Evolutionary conservation across 2,113 vertebrate species (phyloP), one percentile per base, ranked within the genome.

Genomic region (Agelaius tricolor): DNA sequence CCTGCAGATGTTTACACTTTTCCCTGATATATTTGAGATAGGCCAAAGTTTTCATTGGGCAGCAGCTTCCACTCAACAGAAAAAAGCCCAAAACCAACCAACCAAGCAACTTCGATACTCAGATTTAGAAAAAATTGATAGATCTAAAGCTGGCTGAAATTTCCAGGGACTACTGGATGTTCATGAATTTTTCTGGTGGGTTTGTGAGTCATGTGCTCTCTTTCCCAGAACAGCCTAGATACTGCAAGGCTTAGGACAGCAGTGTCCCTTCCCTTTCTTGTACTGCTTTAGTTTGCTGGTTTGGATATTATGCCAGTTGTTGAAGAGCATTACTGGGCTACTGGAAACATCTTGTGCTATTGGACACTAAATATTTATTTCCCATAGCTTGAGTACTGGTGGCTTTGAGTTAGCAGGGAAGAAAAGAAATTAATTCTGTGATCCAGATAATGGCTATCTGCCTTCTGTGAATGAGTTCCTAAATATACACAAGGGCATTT

Each of bases 321-420:
- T 55, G 31, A 58, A 81, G 11, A 54, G 15, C 37, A 15, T 58
- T 84, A 44, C 22, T 58, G 22, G 8, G 19, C 30, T 27, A 3
- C 11, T 61, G 15, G 24, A 59, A 78, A 67, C 5, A 19, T 26
- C 66, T n/a, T 63, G 31, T 44, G 16, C 4, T 81, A 58, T 8
- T 33, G 3, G 63, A 39, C 12, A 24, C 7, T 43, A 55, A 55
- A 55, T 11, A 7, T 66, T 73, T 46, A 16, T 62, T 69, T 35
- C 23, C 24, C 4, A 2, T 41, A 27, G 4, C 23, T 73, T 68
- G 10, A 7, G 31, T 35, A 33, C 0, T 0, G 8, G 8, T 8
- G 1, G 4, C 12, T 71, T 77, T 31, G 5, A 87, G 11, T 54
- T 71, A 69, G 10, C 7, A 62, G 10, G 9, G 14, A 23, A 93